These are phyloP conservation scores for Notolepis coatsorum DNA, from an alignment of 2,797 vertebrate genomes.

Conservation along the genomic window DNA sequence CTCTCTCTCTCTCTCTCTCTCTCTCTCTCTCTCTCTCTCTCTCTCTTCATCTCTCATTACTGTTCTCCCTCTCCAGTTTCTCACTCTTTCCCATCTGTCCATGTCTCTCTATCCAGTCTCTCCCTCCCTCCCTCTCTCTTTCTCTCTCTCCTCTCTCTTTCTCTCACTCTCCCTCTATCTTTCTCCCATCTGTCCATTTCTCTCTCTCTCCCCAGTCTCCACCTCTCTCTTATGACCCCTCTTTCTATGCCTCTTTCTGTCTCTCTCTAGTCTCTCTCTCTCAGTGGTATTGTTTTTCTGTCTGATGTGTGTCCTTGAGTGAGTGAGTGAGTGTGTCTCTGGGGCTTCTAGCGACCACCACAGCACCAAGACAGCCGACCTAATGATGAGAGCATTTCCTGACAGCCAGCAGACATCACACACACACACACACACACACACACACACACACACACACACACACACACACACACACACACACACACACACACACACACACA, in stretches of 20 bases:
- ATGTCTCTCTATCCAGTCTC: not conserved
- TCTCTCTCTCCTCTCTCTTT: not conserved
- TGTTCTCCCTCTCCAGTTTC: not conserved
- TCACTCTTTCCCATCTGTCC: not conserved
- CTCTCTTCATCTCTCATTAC: not conserved
- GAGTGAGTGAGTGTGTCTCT: conserved; percentile 65
- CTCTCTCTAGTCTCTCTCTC: conserved; percentile 1
- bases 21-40: not conserved
- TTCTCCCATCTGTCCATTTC: conserved; percentile 23
- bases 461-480: not conserved
- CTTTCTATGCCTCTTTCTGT: not conserved
- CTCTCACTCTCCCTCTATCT: not conserved
- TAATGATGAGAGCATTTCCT: conserved; percentile 67
- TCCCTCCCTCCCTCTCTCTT: not conserved
- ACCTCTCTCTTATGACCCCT: too few relatives aligned
- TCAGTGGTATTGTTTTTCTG: conserved; percentile 76
- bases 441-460: conserved; percentile 21
- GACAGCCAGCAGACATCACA: conserved; percentile 20
- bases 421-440: conserved; percentile 26
- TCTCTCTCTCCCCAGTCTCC: too few relatives aligned
- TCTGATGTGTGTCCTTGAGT: conserved; percentile 81
- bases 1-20: too few relatives aligned
- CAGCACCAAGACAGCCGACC: conserved; percentile 28
- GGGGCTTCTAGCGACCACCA: conserved; percentile 46
- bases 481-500: not conserved